Evolutionary conservation across 2,888 invertebrate genomes (phyloP).

Genomic region (Folsomia manolachei): DNA sequence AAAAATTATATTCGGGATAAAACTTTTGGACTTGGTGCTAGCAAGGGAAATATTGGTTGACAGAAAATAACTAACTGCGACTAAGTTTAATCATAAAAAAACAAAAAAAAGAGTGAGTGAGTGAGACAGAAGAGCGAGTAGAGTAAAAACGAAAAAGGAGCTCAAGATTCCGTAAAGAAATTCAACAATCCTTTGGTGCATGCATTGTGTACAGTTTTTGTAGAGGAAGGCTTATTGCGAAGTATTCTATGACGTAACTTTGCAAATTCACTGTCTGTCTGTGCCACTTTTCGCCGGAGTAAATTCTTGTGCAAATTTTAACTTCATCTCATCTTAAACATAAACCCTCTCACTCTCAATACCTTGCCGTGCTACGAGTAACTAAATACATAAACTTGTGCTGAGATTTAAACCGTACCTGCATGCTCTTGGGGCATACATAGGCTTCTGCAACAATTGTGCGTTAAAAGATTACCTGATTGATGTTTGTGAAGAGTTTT

Average conservation of each 20-base stretch:
- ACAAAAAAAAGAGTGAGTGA: neutral
- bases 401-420: neutral
- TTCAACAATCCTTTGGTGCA: neutral
- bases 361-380: neutral
- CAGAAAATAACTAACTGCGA: neutral
- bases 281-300: conserved; percentile 50
- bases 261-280: conserved; percentile 31
- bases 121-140: neutral
- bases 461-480: neutral
- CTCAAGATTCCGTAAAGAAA: neutral
- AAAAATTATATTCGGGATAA: neutral
- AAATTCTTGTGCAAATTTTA: conserved; percentile 48
- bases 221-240: conserved; percentile 37
- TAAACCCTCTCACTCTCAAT: neutral
- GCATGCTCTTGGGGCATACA: too few species aligned
- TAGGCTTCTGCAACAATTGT: conserved; percentile 2
- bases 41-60: neutral
- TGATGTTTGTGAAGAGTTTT: neutral
- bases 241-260: conserved; percentile 37
- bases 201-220: conserved; percentile 9
- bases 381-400: neutral
- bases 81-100: neutral
- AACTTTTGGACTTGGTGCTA: neutral
- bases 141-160: neutral
- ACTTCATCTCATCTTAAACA: conserved; percentile 31